Evolutionary conservation across 2,888 invertebrate species (phyloP).

Genomic region (Corbicula japonica): DNA sequence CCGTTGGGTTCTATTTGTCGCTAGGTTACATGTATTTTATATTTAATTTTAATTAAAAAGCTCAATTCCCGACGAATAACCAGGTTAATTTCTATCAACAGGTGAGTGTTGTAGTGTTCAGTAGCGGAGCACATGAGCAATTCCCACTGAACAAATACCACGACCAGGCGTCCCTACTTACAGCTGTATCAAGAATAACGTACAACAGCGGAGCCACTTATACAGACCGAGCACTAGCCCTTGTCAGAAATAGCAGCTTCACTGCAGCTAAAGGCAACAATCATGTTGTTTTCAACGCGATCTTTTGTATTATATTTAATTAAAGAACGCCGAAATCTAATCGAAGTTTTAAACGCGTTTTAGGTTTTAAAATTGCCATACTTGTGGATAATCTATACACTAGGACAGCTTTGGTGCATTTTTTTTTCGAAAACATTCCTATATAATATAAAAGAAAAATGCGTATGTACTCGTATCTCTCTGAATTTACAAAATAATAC

Average conservation of each 20-base stretch:
- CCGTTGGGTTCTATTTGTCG: too few relatives aligned
- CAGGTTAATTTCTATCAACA: too few relatives aligned
- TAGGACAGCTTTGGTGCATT: too few relatives aligned
- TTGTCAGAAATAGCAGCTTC: constrained; percentile 64
- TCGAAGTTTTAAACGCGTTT: too few relatives aligned
- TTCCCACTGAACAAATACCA: constrained; percentile 69
- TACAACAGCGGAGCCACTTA: constrained; percentile 69
- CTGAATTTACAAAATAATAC: too few relatives aligned
- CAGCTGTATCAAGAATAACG: constrained; percentile 56
- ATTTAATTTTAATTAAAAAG: too few relatives aligned
- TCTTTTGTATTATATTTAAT: not conserved
- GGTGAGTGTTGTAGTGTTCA: constrained; percentile 69
- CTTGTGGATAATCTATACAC: too few relatives aligned
- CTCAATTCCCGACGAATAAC: too few relatives aligned
- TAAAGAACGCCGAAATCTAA: not conserved
- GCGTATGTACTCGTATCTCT: not conserved
- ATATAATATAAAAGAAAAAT: too few relatives aligned
- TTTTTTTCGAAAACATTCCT: too few relatives aligned
- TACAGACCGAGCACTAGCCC: constrained; percentile 65
- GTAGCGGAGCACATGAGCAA: constrained; percentile 50
- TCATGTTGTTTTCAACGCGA: not conserved
- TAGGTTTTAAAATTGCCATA: too few relatives aligned
- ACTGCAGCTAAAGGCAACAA: constrained; percentile 53
- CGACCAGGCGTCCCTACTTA: constrained; percentile 49
- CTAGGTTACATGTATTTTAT: too few relatives aligned